A percentile compares a stretch with the other conserved stretches of the same genome.
Conservation (phyloP, 2,797 vertebrate species). For the Rhynchotus rufescens region DNA sequence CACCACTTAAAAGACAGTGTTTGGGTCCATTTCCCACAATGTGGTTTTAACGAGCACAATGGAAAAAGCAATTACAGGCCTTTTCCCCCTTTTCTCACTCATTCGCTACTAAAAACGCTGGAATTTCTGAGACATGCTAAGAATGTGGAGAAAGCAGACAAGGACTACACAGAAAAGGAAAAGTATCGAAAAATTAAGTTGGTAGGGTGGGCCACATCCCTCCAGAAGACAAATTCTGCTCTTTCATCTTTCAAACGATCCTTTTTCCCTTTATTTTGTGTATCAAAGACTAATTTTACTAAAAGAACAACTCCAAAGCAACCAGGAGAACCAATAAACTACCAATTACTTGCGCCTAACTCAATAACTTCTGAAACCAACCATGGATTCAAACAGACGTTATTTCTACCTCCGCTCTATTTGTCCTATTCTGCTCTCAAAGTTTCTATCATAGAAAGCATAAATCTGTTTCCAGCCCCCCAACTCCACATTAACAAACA, state of each 20-base stretch:
- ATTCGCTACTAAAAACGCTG: constrained; percentile 57
- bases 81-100: constrained; percentile 52
- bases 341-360: not conserved
- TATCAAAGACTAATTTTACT: not conserved
- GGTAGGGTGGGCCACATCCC: not conserved
- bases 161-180: not conserved
- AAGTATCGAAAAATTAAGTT: constrained; percentile 24
- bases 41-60: constrained; percentile 72
- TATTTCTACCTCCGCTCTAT: not conserved
- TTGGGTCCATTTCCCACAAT: constrained; percentile 76
- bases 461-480: not conserved
- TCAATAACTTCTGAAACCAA: not conserved
- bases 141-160: constrained; percentile 49
- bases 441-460: not conserved
- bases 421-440: not conserved
- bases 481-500: not conserved
- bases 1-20: constrained; percentile 77
- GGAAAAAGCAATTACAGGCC: constrained; percentile 69
- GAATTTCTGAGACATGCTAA: constrained; percentile 69
- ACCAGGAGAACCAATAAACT: not conserved
- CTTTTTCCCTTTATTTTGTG: not conserved
- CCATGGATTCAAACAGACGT: not conserved
- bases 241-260: not conserved
- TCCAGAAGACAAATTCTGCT: constrained; percentile 1
- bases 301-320: constrained; percentile 23